Base-by-base conservation (phyloP, 2,797 vertebrate species). In the Molossus alvarezi region DNA sequence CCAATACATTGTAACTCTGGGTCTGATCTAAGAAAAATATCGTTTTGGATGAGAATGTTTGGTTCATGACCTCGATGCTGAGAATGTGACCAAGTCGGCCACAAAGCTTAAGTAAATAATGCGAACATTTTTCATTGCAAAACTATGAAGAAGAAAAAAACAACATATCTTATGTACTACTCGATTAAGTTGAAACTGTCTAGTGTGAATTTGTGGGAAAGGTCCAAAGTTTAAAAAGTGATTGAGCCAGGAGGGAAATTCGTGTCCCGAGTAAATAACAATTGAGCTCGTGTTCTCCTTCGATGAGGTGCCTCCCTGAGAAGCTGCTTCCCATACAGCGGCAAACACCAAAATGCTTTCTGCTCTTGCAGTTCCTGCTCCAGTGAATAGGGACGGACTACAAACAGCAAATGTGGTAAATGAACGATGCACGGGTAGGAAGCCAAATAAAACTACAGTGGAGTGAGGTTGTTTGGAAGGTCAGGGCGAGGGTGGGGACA, bases 11-110 rank as follows among this genome's bases (percentile, higher is more conserved):
- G 13, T 41, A 83, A 85, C 81, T 92, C 94, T 67, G 79, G 92
- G 48, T 91, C 65, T 88, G 41, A 95, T 88, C 81, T 97, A 76
- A 96, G 91, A 91, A 83, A 95, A 95, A 97, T 84, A 95, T 41
- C 60, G 88, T 92, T 80, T 91, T 95, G 90, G 79, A 90, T 92
- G 55, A 90, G 55, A 92, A 76, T 72, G 53, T 69, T 71, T 65
- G 57, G 67, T 92, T 81, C 88, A 10, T 95, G 96, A 94, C 92
- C 88, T 92, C 48, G 94, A 29, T 86, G n/a, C 64, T 91, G 58
- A 97, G 67, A 95, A 72, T 71, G 76, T 90, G 85, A 85, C 53
- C 29, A 53, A 5, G 73, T 91, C 69, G 88, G 53, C 48, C 90
- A 21, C 8, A 94, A 69, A 96, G 55, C 18, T 95, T 85, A 92